Percentiles rank a stretch among this genome's conserved stretches.
These are phyloP conservation scores for Brachystomella parvula DNA, from an alignment of 1,140 invertebrate species.

Conservation along the genomic window DNA sequence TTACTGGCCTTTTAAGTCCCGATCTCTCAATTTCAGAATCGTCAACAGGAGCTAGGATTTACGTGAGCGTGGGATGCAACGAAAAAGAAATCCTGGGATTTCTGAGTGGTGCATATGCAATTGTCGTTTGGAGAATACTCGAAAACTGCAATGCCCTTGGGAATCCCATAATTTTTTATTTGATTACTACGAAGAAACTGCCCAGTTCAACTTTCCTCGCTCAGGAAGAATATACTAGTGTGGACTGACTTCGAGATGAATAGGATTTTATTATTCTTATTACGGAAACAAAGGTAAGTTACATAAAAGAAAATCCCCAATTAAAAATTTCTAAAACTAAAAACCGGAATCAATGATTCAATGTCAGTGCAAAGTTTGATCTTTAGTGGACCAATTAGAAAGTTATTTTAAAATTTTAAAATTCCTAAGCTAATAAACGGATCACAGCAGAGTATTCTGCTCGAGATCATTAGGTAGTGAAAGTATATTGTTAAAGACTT, in stretches of 20 bases:
- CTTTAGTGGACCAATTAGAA: too few relatives aligned
- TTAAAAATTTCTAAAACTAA: too few relatives aligned
- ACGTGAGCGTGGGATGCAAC: background rate
- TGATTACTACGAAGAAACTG: background rate
- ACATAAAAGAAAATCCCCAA: too few relatives aligned
- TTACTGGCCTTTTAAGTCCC: background rate
- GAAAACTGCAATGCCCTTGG: conserved; percentile 17
- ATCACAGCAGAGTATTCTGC: too few relatives aligned
- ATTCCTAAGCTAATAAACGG: too few relatives aligned
- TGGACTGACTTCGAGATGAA: background rate
- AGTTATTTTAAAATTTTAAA: too few relatives aligned
- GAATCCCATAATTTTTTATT: conserved; percentile 10
- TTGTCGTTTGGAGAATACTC: background rate
- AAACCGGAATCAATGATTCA: too few relatives aligned
- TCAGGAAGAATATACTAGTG: background rate
- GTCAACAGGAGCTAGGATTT: background rate
- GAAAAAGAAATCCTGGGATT: conserved; percentile 5
- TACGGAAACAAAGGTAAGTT: too few relatives aligned
- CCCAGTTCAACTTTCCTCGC: background rate
- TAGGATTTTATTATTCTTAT: background rate
- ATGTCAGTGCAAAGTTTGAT: too few relatives aligned
- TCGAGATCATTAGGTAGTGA: too few relatives aligned
- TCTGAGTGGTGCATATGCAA: conserved; percentile 13
- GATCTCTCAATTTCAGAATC: background rate
- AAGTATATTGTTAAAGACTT: too few relatives aligned